Evolutionary conservation across 1,140 invertebrate species (phyloP), one percentile per base, ranked within the genome.

Genomic region (Centruroides vittatus): DNA sequence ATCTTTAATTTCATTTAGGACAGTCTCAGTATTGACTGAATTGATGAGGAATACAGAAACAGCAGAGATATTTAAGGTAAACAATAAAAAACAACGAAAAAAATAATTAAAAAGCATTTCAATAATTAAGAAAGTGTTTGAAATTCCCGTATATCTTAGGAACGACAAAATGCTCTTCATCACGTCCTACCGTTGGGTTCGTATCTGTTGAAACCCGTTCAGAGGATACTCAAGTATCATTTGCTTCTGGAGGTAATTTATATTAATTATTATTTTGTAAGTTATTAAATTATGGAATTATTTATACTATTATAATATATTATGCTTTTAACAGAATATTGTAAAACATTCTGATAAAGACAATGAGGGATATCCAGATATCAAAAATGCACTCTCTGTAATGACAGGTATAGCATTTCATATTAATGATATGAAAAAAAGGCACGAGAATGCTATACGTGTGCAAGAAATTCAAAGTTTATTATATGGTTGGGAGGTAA

Each of bases 191-290:
- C 93, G 3, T 79, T 98, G n/a, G 92, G 92, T 3, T 93, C 92
- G 0, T 97, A 93, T 71, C 78, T 98, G 48, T 76, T 97, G 35
- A 96, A 96, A 75, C 94, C 94, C 3, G 93, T 98, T 47, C 94
- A 98, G 73, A 79, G 93, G 70, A 93, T 98, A 66, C 80, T 97
- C 64, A 97, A 96, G 76, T 98, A 98, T 72, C 93, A 96, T 77
- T 79, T 98, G 53, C 79, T 98, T 34, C 76, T 97, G 57, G 88
- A 94, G 81, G 89, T 93, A 76, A 66, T 64, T 51, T 34, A 12
- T 51, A 34, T 51, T 51, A n/a, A 2, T 51, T 51, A n/a, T 12
- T 34, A n/a, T n/a, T 51, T 51, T 51, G 11, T 51, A n/a, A 34
- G 12, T 51, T n/a, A 51, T 34, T n/a, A 51, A 34, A 51, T 12